phyloP scores from a whole-genome alignment of 2,888 invertebrate species.

The Folsomia manolachei region DNA sequence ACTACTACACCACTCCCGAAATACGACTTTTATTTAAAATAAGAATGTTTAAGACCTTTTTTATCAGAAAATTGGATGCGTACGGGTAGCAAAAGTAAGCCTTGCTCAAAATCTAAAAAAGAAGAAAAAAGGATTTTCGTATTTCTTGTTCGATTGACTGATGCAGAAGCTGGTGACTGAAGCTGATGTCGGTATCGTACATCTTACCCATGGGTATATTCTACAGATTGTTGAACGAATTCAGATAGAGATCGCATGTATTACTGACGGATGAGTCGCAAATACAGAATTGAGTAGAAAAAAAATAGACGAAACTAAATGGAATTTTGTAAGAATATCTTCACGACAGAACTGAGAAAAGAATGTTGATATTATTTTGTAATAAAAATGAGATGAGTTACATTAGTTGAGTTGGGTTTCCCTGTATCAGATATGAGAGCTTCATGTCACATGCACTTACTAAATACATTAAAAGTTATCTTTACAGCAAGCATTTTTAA shows the following conservation, averaged over 20 bases:
- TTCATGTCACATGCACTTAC: too few relatives aligned
- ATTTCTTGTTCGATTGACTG: not conserved
- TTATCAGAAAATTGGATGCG: conserved; percentile 16
- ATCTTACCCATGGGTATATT: too few relatives aligned
- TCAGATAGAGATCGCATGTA: too few relatives aligned
- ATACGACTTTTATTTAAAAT: conserved; percentile 1
- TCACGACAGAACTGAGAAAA: not conserved
- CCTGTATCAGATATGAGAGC: too few relatives aligned
- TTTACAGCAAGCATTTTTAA: too few relatives aligned
- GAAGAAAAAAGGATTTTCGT: not conserved
- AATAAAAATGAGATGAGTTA: not conserved
- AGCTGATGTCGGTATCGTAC: not conserved
- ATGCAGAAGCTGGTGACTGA: not conserved
- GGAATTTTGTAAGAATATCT: not conserved
- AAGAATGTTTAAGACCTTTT: not conserved
- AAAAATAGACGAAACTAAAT: not conserved
- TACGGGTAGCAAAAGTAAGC: not conserved
- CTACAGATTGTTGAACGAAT: too few relatives aligned
- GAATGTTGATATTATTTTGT: not conserved
- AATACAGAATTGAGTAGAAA: not conserved
- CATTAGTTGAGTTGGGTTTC: not conserved
- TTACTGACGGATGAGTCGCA: not conserved
- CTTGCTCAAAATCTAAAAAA: not conserved
- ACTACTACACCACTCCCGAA: too few relatives aligned
- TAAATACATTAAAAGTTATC: too few relatives aligned